Evolutionary conservation across 2,113 vertebrate genomes (phyloP), one percentile per base, ranked within the genome.

Genomic region (Forbesichthys agassizii): DNA sequence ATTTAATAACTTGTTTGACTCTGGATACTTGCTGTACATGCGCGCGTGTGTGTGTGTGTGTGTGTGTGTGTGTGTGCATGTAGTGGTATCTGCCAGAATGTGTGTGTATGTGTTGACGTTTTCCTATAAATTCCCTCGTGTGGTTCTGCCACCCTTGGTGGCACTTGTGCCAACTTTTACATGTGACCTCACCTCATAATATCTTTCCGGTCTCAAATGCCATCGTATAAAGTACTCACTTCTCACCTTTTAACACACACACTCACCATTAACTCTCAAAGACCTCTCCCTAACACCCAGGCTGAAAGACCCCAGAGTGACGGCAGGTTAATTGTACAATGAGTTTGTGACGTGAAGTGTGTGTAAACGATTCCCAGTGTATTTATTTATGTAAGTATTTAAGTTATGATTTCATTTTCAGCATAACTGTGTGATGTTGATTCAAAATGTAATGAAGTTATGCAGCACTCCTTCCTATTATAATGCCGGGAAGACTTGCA

Each of bases 151-250:
- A 82, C 81, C 75, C 70, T 80, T 10, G 9, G 75, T 65, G 73
- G 57, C 69, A 67, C 71, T 68, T 67, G 46, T 81, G 85, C 88
- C 87, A 88, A 83, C 69, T 74, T 69, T 80, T 88, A 88, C 76
- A 86, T 73, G 81, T 91, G 84, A 92, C 80, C 75, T 89, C 86
- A 90, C 80, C 68, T 51, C 48, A 66, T 80, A 68, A 75, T 73
- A 69, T 73, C 54, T 81, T 85, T 86, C 86, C 78, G 54, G 75
- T 76, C 61, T 72, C 58, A 82, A 72, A 88, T 80, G 75, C 73
- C 79, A 59, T 85, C 85, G 79, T 84, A 68, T 79, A 68, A 83
- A 75, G 71, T 63, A 59, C 42, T 73, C 64, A 73, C 81, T 86
- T 85, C 74, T 88, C 86, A 88, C 79, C 80, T 84, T 77, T 74